Evolutionary conservation across 2,113 vertebrate genomes (phyloP).

Genomic region (Archilochus colubris): DNA sequence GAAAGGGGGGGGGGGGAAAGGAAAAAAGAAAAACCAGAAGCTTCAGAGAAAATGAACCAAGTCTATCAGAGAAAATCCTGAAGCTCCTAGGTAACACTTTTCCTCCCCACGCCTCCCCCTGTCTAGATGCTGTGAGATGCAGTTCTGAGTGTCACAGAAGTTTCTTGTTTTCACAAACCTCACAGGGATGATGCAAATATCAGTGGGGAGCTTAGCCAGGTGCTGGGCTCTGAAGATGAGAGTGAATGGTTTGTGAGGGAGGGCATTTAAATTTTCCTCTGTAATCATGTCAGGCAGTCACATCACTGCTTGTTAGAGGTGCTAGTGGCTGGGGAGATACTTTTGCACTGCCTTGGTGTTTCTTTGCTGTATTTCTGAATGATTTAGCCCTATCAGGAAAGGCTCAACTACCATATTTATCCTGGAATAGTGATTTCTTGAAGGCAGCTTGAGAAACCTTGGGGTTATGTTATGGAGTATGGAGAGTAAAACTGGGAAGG

Average conservation of each 20-base stretch:
- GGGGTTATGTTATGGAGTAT: background rate
- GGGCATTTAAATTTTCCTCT: background rate
- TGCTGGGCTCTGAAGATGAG: background rate
- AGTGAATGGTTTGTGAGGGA: background rate
- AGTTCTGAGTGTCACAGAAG: background rate
- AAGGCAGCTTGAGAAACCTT: background rate
- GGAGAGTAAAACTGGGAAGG: background rate
- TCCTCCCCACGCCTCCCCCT: background rate
- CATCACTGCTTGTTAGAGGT: background rate
- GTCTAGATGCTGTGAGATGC: background rate
- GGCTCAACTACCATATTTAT: background rate
- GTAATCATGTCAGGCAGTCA: background rate
- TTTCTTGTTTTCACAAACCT: background rate
- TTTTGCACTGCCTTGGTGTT: fast-evolving
- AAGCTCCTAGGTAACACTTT: slow-evolving; percentile 36
- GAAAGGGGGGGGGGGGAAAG: background rate
- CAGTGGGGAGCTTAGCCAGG: background rate
- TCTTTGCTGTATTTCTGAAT: background rate
- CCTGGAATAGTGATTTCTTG: background rate
- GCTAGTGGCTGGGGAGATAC: background rate
- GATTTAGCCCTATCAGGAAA: background rate
- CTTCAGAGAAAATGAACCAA: slow-evolving; percentile 57
- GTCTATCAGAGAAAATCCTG: slow-evolving; percentile 25
- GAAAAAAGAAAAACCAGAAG: slow-evolving; percentile 45
- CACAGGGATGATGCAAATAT: background rate